These are phyloP conservation scores for Frankliniella intonsa DNA, from an alignment of 2,888 invertebrate genomes.

Conservation along the genomic window DNA sequence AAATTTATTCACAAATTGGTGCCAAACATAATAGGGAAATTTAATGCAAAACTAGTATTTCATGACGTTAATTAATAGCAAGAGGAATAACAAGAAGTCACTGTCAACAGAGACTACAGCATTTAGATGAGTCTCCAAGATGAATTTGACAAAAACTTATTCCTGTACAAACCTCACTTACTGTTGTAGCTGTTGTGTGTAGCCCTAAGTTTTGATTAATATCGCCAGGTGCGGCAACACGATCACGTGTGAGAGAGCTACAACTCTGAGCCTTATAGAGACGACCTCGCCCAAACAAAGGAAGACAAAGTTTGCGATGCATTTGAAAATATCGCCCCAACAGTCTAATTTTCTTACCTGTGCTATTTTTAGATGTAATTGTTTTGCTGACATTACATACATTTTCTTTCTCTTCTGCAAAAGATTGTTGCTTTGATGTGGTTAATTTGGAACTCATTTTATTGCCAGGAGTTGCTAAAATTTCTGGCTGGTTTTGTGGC, in stretches of 20 bases:
- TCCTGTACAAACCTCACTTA: slow-evolving; percentile 42
- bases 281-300: slow-evolving; percentile 52
- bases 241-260: slow-evolving; percentile 55
- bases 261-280: slow-evolving; percentile 61
- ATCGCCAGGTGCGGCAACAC: slow-evolving; percentile 44
- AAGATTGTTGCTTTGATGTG: background rate
- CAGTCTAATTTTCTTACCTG: slow-evolving; percentile 52
- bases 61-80: background rate
- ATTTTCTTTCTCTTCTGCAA: slow-evolving; percentile 37
- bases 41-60: background rate
- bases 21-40: background rate
- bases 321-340: slow-evolving; percentile 66
- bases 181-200: slow-evolving; percentile 38
- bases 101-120: slow-evolving; percentile 57
- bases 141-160: slow-evolving; percentile 54
- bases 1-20: background rate
- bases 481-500: background rate
- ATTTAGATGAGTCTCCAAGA: slow-evolving; percentile 54
- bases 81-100: slow-evolving; percentile 28
- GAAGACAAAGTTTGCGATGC: slow-evolving; percentile 60
- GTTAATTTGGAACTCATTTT: background rate
- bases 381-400: slow-evolving; percentile 34
- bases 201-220: slow-evolving; percentile 53
- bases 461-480: background rate
- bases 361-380: background rate